phyloP scores from a whole-genome alignment of 2,888 invertebrate species.

The Incurvaria masculella region DNA sequence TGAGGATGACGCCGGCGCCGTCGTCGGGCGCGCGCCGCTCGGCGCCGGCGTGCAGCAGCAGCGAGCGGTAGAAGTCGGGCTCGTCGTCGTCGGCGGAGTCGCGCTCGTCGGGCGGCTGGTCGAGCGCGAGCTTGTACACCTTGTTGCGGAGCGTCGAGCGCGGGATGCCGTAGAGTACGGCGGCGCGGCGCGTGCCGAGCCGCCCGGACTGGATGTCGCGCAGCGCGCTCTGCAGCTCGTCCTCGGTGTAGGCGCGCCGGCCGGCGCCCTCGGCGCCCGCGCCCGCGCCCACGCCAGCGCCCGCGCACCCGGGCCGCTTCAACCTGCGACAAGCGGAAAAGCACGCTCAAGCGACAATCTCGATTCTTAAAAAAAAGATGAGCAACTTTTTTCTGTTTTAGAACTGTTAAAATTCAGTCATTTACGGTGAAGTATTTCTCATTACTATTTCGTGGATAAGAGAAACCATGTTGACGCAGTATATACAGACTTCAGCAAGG shows the following conservation, averaged over 20 bases:
- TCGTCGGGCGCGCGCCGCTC: slow-evolving; percentile 44
- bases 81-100: slow-evolving; percentile 29
- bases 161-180: slow-evolving; percentile 95
- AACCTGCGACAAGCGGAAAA: slow-evolving; percentile 39
- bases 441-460: too few relatives aligned
- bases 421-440: too few relatives aligned
- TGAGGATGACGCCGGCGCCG: slow-evolving; percentile 75
- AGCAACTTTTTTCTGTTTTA: too few relatives aligned
- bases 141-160: slow-evolving; percentile 96
- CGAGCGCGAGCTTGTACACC: slow-evolving; percentile 79
- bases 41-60: slow-evolving; percentile 32
- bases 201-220: slow-evolving; percentile 91
- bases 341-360: too few relatives aligned
- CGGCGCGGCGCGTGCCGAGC: slow-evolving; percentile 88
- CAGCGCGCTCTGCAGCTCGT: slow-evolving; percentile 91
- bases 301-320: slow-evolving; percentile 31
- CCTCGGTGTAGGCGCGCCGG: slow-evolving; percentile 89
- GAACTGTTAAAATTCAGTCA: too few relatives aligned
- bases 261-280: slow-evolving; percentile 55
- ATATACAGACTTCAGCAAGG: too few relatives aligned
- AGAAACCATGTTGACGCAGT: too few relatives aligned
- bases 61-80: not conserved
- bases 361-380: too few relatives aligned
- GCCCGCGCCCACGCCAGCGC: slow-evolving; percentile 5
- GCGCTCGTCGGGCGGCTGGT: slow-evolving; percentile 63